A percentile compares a stretch with the other conserved stretches of the same genome.
phyloP scores from a whole-genome alignment of 2,797 vertebrate genomes.

The Otus scops region DNA sequence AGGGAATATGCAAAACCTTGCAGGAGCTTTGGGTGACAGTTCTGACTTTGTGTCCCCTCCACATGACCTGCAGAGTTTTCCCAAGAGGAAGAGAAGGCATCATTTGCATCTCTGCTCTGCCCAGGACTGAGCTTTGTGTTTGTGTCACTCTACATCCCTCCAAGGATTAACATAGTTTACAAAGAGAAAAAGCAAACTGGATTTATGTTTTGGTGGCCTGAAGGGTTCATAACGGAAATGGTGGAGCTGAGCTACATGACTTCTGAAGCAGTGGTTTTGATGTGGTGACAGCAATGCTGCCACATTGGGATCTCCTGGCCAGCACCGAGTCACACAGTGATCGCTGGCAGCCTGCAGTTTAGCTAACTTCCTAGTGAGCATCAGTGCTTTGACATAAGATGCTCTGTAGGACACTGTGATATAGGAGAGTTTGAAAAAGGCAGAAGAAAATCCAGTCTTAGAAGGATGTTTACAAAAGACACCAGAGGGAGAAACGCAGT shows the following conservation, averaged over 20 bases:
- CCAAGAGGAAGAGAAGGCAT: not conserved
- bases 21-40: not conserved
- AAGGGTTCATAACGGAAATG: not conserved
- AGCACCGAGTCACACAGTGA: rapidly evolving
- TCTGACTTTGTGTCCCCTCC: not conserved
- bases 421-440: not conserved
- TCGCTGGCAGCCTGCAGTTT: not conserved
- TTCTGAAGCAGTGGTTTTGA: not conserved
- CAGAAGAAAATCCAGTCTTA: not conserved
- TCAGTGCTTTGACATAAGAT: not conserved
- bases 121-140: not conserved
- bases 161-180: not conserved
- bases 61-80: not conserved
- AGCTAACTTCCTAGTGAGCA: not conserved
- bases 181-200: not conserved
- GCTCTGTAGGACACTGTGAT: not conserved
- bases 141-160: not conserved
- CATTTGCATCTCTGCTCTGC: not conserved
- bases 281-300: not conserved
- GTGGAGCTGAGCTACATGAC: rapidly evolving
- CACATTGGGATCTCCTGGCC: not conserved
- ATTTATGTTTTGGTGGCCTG: not conserved
- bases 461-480: not conserved
- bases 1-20: not conserved
- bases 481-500: not conserved